Evolutionary conservation across 2,113 vertebrate species (phyloP).

Genomic region (Psittacus erithacus): DNA sequence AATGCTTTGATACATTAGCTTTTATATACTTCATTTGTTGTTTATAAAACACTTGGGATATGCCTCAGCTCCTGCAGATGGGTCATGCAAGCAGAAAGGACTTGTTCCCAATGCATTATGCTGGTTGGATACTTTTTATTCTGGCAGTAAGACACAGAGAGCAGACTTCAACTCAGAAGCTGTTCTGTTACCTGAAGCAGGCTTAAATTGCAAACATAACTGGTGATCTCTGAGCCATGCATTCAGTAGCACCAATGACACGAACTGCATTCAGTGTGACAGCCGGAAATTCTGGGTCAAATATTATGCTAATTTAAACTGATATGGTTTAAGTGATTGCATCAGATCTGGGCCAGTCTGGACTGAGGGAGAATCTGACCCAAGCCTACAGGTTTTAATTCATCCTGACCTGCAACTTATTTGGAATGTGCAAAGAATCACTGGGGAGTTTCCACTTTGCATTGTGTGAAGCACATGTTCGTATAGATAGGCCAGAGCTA

Average conservation of each 20-base stretch:
- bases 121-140: neutral
- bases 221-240: neutral
- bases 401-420: neutral
- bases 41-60: neutral
- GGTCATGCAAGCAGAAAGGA: neutral
- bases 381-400: neutral
- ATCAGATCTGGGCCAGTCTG: neutral
- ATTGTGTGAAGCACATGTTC: neutral
- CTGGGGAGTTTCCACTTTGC: neutral
- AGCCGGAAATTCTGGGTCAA: neutral
- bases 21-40: neutral
- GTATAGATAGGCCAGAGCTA: neutral
- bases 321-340: neutral
- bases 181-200: neutral
- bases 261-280: neutral
- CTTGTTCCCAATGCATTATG: neutral
- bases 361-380: neutral
- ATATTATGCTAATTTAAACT: neutral
- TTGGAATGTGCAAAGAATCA: neutral
- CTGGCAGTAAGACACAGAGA: neutral
- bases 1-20: neutral
- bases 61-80: neutral
- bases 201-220: neutral
- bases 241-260: neutral
- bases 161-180: neutral